These are phyloP conservation scores for Notoglanidium macrostoma DNA, from an alignment of 2,797 vertebrate species.

Conservation along the genomic window DNA sequence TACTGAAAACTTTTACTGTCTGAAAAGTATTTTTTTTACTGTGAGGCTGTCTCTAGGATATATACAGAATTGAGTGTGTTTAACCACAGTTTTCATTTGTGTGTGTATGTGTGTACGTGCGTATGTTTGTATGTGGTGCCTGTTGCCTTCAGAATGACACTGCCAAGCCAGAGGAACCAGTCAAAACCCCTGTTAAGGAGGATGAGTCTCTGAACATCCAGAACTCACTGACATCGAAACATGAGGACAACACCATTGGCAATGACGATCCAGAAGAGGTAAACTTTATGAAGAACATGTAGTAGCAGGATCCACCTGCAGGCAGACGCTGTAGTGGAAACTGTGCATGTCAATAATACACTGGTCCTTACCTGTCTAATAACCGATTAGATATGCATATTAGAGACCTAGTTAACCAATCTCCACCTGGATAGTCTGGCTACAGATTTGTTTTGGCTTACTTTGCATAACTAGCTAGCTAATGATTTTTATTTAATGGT, in stretches of 20 bases:
- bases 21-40: neutral
- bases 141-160: slow-evolving; percentile 74
- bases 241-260: slow-evolving; percentile 81
- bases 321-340: slow-evolving; percentile 13
- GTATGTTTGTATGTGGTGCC: slow-evolving; percentile 54
- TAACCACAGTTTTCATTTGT: neutral
- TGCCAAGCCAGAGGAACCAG: slow-evolving; percentile 86
- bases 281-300: slow-evolving; percentile 92
- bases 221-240: slow-evolving; percentile 87
- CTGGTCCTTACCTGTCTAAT: slow-evolving; percentile 59
- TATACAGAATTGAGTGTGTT: neutral
- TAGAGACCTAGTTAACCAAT: neutral
- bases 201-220: slow-evolving; percentile 90
- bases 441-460: neutral
- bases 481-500: neutral
- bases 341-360: slow-evolving; percentile 9
- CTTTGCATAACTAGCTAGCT: neutral
- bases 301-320: slow-evolving; percentile 53
- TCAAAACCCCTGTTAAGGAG: slow-evolving; percentile 83
- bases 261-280: slow-evolving; percentile 77
- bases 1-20: neutral
- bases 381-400: neutral
- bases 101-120: slow-evolving; percentile 38
- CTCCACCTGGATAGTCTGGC: neutral
- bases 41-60: neutral